These are phyloP conservation scores for Drosophila insularis DNA, from an alignment of 1,140 invertebrate genomes.

Conservation along the genomic window DNA sequence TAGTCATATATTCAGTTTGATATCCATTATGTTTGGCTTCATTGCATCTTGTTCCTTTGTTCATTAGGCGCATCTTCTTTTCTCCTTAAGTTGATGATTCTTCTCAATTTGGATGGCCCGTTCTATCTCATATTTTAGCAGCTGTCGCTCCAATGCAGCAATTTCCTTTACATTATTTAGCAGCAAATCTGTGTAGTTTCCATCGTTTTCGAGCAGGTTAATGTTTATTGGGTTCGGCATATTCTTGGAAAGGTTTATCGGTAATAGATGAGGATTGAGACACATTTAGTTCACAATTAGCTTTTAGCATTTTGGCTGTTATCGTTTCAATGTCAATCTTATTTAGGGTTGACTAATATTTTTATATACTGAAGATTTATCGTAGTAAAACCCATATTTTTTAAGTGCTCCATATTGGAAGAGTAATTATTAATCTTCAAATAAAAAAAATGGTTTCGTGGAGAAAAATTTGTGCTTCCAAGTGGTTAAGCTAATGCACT, in stretches of 20 bases:
- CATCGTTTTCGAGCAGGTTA: not conserved
- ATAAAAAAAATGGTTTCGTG: not conserved
- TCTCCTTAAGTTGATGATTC: not conserved
- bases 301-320: not conserved
- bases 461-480: no score
- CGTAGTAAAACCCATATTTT: not conserved
- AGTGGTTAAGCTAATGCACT: no score
- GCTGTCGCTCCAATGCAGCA: not conserved
- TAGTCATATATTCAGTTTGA: not conserved
- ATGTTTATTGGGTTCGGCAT: not conserved
- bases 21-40: not conserved
- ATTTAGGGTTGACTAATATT: no score
- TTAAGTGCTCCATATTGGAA: no score
- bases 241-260: not conserved
- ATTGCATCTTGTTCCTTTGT: not conserved
- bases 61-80: not conserved
- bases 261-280: not conserved
- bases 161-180: not conserved
- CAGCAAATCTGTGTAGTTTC: not conserved
- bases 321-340: not conserved
- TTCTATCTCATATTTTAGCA: not conserved
- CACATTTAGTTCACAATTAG: not conserved
- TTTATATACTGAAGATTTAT: no score
- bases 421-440: not conserved
- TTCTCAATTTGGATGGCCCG: not conserved